Evolutionary conservation across 2,888 invertebrate genomes (phyloP).

Genomic region (Leptarthrus brevirostris): DNA sequence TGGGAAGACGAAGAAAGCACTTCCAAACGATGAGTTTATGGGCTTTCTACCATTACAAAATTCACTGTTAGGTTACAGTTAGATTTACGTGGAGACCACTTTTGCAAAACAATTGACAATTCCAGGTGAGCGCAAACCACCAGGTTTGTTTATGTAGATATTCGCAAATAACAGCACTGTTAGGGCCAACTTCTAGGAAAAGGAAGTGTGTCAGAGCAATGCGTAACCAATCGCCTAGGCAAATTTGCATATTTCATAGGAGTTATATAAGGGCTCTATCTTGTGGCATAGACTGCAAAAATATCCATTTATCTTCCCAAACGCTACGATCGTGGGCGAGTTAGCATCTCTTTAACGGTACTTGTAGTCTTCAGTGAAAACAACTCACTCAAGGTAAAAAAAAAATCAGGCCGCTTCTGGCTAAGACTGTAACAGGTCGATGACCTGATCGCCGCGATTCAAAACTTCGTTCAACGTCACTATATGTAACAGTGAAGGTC

Average conservation of each 20-base stretch:
- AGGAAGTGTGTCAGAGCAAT: conserved; percentile 29
- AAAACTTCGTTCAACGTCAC: conserved; percentile 46
- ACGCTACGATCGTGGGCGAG: conserved; percentile 16
- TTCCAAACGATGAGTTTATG: conserved; percentile 7
- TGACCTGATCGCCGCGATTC: conserved; percentile 19
- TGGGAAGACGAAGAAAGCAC: conserved; percentile 35
- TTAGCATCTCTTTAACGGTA: conserved; percentile 25
- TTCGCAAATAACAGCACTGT: conserved; percentile 13
- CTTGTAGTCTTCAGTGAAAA: conserved; percentile 47
- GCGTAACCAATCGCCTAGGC: neutral
- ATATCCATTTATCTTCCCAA: neutral
- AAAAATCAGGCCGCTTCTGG: conserved; percentile 36
- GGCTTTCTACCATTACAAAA: conserved; percentile 41
- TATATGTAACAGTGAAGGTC: conserved; percentile 21
- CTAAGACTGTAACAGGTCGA: conserved; percentile 10
- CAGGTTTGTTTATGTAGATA: neutral
- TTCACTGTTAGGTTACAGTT: conserved; percentile 44
- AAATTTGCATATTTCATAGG: conserved; percentile 15
- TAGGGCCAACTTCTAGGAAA: conserved; percentile 31
- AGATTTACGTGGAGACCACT: conserved; percentile 10
- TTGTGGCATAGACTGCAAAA: neutral
- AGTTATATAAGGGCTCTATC: conserved; percentile 33
- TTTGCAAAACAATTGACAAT: conserved; percentile 34
- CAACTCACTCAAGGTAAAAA: neutral
- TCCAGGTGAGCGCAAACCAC: conserved; percentile 12